Conservation (phyloP, 2,888 invertebrate species). For the Mycogona germanica region DNA sequence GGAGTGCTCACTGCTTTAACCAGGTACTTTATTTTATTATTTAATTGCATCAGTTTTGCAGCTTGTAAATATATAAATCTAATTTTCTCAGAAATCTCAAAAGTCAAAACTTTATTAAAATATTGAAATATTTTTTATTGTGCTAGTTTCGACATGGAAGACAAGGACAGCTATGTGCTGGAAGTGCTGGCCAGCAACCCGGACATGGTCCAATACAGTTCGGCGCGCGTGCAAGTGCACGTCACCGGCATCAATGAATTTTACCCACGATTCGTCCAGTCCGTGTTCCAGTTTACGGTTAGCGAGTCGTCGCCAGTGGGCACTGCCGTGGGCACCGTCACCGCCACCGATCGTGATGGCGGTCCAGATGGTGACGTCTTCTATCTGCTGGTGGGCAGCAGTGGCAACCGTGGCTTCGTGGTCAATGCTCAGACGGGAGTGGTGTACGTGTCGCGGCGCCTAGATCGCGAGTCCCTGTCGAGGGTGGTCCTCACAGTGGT, state of each 20-base stretch:
- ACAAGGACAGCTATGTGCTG: slow-evolving; percentile 56
- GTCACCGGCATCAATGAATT: slow-evolving; percentile 80
- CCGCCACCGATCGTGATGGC: slow-evolving; percentile 78
- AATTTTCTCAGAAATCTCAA: no score
- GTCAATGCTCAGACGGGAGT: slow-evolving; percentile 73
- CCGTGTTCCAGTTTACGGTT: slow-evolving; percentile 82
- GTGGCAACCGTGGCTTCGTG: slow-evolving; percentile 79
- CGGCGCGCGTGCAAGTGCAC: slow-evolving; percentile 51
- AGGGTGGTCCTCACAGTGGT: slow-evolving; percentile 79
- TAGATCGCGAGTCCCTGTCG: slow-evolving; percentile 59
- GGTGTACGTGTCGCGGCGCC: slow-evolving; percentile 64
- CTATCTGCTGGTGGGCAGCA: slow-evolving; percentile 84
- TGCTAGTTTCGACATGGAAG: slow-evolving; percentile 76
- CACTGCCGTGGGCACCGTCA: slow-evolving; percentile 68
- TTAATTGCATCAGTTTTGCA: no score
- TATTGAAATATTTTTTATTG: no score
- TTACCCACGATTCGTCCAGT: slow-evolving; percentile 74
- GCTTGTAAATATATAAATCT: no score
- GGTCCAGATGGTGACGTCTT: slow-evolving; percentile 79
- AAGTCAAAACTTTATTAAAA: no score
- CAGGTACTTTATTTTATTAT: no score
- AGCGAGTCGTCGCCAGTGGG: slow-evolving; percentile 83
- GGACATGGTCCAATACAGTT: slow-evolving; percentile 63
- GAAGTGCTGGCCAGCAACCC: slow-evolving; percentile 77
- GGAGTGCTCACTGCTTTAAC: slow-evolving; percentile 65